Evolutionary conservation across 2,113 vertebrate genomes (phyloP).

Genomic region (Mastomys coucha): DNA sequence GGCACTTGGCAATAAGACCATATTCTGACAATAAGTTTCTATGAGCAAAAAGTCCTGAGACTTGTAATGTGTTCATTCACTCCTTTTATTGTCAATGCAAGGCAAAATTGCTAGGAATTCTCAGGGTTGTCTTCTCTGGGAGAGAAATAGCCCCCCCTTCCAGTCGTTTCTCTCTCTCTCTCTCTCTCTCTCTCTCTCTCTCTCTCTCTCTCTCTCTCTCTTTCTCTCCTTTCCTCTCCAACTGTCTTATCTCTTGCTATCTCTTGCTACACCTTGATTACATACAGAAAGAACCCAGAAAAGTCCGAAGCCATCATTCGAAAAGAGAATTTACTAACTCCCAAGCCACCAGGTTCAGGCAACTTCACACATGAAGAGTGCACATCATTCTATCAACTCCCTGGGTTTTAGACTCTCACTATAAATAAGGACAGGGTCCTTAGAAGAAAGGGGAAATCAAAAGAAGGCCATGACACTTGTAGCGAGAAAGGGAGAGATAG

Average conservation of each 20-base stretch:
- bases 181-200: background rate
- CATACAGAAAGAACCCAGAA: conserved; percentile 76
- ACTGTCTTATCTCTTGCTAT: conserved; percentile 75
- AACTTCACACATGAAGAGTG: conserved; percentile 79
- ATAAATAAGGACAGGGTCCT: conserved; percentile 30
- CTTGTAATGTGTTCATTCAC: conserved; percentile 82
- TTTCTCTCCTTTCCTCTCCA: background rate
- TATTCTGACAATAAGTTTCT: conserved; percentile 89
- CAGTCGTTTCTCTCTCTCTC: background rate
- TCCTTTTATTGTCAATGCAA: conserved; percentile 71
- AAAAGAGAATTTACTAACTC: conserved; percentile 75
- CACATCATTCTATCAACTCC: conserved; percentile 65
- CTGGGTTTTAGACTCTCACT: background rate
- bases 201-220: background rate
- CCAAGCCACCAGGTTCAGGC: conserved; percentile 73
- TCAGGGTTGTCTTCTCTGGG: conserved; percentile 83
- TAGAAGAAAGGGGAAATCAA: conserved; percentile 42
- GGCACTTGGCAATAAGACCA: conserved; percentile 88
- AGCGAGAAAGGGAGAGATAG: background rate
- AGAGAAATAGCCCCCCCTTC: conserved; percentile 75
- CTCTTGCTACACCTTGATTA: conserved; percentile 68
- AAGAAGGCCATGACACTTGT: background rate
- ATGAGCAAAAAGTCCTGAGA: conserved; percentile 84
- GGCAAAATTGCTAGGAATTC: conserved; percentile 86
- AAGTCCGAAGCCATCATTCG: conserved; percentile 71